These are phyloP conservation scores for Pyrgus malvae DNA, from an alignment of 2,888 invertebrate species.

Conservation along the genomic window DNA sequence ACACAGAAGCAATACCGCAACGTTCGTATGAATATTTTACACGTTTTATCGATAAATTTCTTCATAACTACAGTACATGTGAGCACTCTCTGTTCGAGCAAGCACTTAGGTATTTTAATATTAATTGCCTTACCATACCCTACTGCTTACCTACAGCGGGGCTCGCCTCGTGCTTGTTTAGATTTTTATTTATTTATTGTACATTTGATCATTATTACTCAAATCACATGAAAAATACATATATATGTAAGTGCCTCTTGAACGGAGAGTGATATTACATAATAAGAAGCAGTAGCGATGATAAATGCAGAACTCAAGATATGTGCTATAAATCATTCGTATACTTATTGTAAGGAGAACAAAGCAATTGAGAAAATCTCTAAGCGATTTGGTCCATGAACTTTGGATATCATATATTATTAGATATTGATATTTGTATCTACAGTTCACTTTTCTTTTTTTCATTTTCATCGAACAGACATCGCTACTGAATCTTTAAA, in stretches of 20 bases:
- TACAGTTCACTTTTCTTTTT: conserved; percentile 4
- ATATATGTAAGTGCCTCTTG: conserved; percentile 15
- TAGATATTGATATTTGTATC: conserved; percentile 4
- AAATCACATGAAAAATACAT: no score
- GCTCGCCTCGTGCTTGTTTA: no score
- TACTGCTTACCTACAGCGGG: no score
- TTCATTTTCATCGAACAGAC: not conserved
- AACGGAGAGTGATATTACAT: conserved; percentile 20
- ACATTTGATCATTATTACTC: no score
- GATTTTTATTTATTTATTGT: no score
- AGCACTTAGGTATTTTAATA: no score
- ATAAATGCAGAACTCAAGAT: conserved; percentile 22
- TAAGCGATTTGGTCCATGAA: conserved; percentile 26
- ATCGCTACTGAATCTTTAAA: no score
- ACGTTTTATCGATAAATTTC: no score
- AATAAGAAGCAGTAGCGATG: conserved; percentile 19
- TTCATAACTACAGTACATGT: no score
- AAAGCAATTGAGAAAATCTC: conserved; percentile 26
- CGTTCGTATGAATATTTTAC: no score
- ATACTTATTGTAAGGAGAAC: conserved; percentile 27
- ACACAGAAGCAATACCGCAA: not conserved
- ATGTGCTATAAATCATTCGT: conserved; percentile 22
- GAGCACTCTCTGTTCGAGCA: no score
- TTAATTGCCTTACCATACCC: no score
- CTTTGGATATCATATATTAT: conserved; percentile 17